A percentile compares a stretch with the other conserved stretches of the same genome.
phyloP scores from a whole-genome alignment of 2,888 invertebrate genomes.

The Seira musarum region DNA sequence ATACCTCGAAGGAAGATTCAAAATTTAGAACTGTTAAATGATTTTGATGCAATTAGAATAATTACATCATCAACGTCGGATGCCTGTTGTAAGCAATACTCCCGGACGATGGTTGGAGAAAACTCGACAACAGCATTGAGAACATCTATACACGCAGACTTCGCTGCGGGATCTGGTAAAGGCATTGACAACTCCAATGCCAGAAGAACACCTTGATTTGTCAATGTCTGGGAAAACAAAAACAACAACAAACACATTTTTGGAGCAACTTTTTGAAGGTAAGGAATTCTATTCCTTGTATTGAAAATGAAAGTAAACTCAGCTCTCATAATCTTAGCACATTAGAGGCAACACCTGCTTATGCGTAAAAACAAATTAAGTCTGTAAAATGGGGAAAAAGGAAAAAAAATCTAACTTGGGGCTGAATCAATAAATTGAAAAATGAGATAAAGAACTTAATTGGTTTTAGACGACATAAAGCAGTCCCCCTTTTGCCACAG shows the following conservation, averaged over 20 bases:
- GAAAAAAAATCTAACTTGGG: neutral
- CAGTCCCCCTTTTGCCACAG: slow-evolving; percentile 60
- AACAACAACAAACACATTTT: neutral
- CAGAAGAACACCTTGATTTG: slow-evolving; percentile 88
- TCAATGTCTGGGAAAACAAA: slow-evolving; percentile 78
- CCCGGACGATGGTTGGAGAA: slow-evolving; percentile 96
- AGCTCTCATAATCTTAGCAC: slow-evolving; percentile 70
- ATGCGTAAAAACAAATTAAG: slow-evolving; percentile 26
- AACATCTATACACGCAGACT: slow-evolving; percentile 98
- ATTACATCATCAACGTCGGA: slow-evolving; percentile 90
- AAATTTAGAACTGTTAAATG: no score
- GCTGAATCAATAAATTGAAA: neutral
- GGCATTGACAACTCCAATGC: slow-evolving; percentile 92
- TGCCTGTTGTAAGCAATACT: slow-evolving; percentile 95
- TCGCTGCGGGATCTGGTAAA: slow-evolving; percentile 94
- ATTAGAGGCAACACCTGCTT: slow-evolving; percentile 64
- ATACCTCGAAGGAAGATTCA: no score
- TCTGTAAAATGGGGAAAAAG: slow-evolving; percentile 14
- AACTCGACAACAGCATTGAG: slow-evolving; percentile 98
- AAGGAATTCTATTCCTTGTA: no score
- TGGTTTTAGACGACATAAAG: slow-evolving; percentile 16
- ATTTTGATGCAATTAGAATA: no score
- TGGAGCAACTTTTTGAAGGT: neutral
- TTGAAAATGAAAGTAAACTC: slow-evolving; percentile 48
- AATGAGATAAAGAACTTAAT: slow-evolving; percentile 17